These are phyloP conservation scores for Acronicta psi DNA, from an alignment of 2,888 invertebrate species.

Conservation along the genomic window DNA sequence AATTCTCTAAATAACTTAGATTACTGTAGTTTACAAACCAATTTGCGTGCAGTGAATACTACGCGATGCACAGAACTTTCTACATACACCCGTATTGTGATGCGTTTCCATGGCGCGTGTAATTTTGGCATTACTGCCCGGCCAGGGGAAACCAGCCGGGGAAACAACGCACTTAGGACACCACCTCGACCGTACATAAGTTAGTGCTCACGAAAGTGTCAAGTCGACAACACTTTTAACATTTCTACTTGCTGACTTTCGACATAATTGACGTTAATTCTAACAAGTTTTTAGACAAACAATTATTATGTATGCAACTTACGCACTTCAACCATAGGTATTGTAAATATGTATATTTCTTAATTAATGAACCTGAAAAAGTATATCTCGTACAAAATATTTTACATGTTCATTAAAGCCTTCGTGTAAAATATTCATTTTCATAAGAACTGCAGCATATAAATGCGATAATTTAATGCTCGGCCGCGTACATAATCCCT, in stretches of 20 bases:
- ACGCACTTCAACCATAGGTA: no score
- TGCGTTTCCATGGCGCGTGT: constrained; percentile 69
- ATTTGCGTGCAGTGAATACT: constrained; percentile 16
- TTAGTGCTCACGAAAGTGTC: constrained; percentile 62
- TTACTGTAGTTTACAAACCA: constrained; percentile 1
- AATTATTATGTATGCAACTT: no score
- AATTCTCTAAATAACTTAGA: constrained; percentile 12
- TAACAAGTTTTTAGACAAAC: not conserved
- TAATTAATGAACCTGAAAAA: no score
- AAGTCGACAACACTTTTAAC: constrained; percentile 54
- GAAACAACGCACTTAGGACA: constrained; percentile 40
- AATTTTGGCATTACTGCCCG: constrained; percentile 67
- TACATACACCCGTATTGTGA: constrained; percentile 55
- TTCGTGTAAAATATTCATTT: constrained; percentile 1
- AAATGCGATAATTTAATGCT: not conserved
- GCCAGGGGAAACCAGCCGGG: constrained; percentile 31
- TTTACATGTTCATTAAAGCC: not conserved
- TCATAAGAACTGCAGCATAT: not conserved
- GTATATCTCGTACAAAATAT: no score
- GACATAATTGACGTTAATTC: constrained; percentile 14
- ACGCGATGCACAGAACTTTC: constrained; percentile 38
- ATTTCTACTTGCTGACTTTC: constrained; percentile 57
- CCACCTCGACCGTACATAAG: constrained; percentile 39
- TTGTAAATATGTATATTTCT: no score
- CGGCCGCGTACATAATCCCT: not conserved